Conservation (phyloP, 1,140 invertebrate species). For the Latrodectus geometricus region DNA sequence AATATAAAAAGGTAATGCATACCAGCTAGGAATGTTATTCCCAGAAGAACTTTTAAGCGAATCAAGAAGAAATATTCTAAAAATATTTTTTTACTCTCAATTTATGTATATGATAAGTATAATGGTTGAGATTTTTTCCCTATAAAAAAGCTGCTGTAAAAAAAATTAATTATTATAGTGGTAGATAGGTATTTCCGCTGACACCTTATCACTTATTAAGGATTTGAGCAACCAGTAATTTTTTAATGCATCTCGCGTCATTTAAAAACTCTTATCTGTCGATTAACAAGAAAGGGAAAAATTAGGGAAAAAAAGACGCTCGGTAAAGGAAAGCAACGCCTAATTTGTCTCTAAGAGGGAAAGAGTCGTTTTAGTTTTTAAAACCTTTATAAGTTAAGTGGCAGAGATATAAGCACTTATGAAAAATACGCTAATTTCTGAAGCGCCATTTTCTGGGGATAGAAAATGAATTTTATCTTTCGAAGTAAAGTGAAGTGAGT, state of each 20-base stretch:
- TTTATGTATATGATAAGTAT: not conserved
- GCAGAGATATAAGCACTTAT: conserved; percentile 15
- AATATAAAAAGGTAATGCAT: not conserved
- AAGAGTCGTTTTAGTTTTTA: conserved; percentile 1
- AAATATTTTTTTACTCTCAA: not conserved
- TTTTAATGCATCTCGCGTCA: conserved; percentile 20
- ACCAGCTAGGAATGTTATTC: not conserved
- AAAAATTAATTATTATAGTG: conserved; percentile 1
- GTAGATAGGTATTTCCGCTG: not conserved
- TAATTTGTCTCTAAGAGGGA: conserved; percentile 4
- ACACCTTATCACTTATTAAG: conserved; percentile 14
- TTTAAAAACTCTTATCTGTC: conserved; percentile 26
- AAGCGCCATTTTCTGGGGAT: not conserved
- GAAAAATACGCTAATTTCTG: conserved; percentile 3
- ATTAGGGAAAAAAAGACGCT: not conserved
- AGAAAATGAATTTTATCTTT: no score
- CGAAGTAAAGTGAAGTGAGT: no score
- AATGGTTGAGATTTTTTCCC: no score
- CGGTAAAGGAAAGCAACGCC: not conserved
- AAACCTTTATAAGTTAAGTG: conserved; percentile 30
- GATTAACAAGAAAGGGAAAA: conserved; percentile 8
- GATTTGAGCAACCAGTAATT: not conserved
- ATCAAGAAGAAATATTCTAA: not conserved
- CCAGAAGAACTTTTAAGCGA: conserved; percentile 5
- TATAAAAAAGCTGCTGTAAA: not conserved